Evolutionary conservation across 1,140 invertebrate species (phyloP).

Genomic region (Pogonognathellus flavescens): DNA sequence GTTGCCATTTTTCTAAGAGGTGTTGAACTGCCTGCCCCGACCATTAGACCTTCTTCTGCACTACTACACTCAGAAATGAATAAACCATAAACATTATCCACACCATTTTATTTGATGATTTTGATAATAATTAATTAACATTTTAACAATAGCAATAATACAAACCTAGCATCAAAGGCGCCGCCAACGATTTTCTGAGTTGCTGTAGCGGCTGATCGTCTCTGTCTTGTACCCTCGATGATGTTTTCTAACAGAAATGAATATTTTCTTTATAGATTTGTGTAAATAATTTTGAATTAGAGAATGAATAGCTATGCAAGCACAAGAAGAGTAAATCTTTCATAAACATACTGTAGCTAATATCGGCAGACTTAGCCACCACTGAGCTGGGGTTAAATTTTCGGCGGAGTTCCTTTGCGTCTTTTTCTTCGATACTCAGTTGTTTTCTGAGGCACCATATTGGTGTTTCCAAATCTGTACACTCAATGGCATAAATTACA

Average conservation of each 20-base stretch:
- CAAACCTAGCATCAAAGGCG: constrained; percentile 57
- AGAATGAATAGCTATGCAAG: background rate
- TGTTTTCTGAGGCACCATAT: constrained; percentile 60
- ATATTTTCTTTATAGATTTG: too few relatives aligned
- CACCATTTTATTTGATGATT: too few relatives aligned
- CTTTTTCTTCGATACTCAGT: constrained; percentile 59
- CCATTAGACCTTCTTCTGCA: constrained; percentile 35
- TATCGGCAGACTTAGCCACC: constrained; percentile 59
- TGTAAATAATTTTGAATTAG: constrained; percentile 5
- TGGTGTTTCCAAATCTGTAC: background rate
- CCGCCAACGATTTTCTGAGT: constrained; percentile 57
- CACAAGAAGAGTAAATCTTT: too few relatives aligned
- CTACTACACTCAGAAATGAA: background rate
- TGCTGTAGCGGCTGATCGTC: constrained; percentile 8
- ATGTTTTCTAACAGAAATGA: constrained; percentile 30
- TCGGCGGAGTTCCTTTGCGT: constrained; percentile 60
- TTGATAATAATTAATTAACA: background rate
- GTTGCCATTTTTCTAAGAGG: constrained; percentile 11
- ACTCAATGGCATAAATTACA: constrained; percentile 58
- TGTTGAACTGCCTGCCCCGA: constrained; percentile 5
- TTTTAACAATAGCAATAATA: background rate
- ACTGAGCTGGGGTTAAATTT: constrained; percentile 52
- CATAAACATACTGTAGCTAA: background rate
- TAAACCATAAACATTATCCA: background rate
- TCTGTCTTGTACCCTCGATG: constrained; percentile 29